Conservation (phyloP, 2,797 vertebrate genomes). For the Coccyzus lansbergi region DNA sequence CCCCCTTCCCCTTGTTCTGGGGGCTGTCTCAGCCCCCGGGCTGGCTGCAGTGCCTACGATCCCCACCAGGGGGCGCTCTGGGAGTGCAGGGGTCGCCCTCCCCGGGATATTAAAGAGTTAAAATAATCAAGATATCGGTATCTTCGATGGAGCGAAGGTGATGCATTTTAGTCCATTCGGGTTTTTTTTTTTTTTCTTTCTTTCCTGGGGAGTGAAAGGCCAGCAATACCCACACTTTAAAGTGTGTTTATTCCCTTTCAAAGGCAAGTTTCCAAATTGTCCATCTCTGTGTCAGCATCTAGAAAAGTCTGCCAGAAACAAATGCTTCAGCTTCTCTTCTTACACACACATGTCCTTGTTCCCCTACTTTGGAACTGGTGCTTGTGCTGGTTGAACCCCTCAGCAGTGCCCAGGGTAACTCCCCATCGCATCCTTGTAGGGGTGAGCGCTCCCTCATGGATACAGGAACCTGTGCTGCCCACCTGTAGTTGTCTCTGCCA, state of each 20-base stretch:
- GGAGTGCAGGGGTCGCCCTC: neutral
- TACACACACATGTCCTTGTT: rapidly evolving
- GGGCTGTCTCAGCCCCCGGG: too few relatives aligned
- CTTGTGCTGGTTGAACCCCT: too few relatives aligned
- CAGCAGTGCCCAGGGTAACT: too few relatives aligned
- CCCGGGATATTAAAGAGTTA: too few relatives aligned
- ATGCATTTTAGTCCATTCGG: rapidly evolving
- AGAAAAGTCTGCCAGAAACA: neutral
- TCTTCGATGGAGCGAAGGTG: rapidly evolving
- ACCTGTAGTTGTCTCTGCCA: rapidly evolving
- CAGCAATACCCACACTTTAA: rapidly evolving
- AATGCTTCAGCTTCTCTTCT: neutral
- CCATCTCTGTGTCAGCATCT: neutral
- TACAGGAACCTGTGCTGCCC: neutral
- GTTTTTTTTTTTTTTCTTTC: too few relatives aligned
- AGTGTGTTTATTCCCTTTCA: too few relatives aligned
- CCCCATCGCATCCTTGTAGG: neutral
- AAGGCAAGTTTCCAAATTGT: rapidly evolving
- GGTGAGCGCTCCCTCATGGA: rapidly evolving
- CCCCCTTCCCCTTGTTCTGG: too few relatives aligned
- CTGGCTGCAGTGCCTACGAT: too few relatives aligned
- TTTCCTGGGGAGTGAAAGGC: too few relatives aligned
- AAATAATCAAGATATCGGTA: too few relatives aligned
- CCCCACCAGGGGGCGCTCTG: neutral
- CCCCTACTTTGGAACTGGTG: too few relatives aligned